These are phyloP conservation scores for Parauchenoglanis punctatus DNA, from an alignment of 2,797 vertebrate genomes.

Conservation along the genomic window DNA sequence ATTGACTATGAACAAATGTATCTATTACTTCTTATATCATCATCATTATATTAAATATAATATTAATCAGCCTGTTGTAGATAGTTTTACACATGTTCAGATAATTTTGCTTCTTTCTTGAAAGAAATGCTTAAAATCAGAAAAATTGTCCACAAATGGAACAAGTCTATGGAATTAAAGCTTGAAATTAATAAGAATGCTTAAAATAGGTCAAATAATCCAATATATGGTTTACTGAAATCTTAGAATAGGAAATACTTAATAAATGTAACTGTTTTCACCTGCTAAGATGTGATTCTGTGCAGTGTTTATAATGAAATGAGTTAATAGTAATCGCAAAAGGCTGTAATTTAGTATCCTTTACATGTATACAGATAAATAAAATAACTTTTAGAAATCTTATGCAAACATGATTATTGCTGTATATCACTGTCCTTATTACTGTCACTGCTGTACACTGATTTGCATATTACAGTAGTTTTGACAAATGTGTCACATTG, in stretches of 20 bases:
- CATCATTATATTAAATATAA: not conserved
- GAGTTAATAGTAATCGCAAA: not conserved
- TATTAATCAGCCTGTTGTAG: not conserved
- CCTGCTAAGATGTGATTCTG: not conserved
- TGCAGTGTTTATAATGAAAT: not conserved
- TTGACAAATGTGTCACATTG: conserved; percentile 4
- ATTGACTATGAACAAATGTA: not conserved
- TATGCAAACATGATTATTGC: conserved; percentile 21
- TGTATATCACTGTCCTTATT: not conserved
- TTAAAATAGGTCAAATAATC: not conserved
- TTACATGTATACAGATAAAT: conserved; percentile 24
- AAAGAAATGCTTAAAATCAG: not conserved
- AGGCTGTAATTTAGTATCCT: not conserved
- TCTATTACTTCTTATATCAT: not conserved
- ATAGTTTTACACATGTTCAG: too few species aligned
- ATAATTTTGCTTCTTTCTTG: not conserved
- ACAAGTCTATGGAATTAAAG: not conserved
- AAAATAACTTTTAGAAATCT: not conserved
- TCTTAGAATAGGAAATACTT: not conserved
- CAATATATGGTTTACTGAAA: not conserved
- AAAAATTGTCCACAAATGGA: not conserved
- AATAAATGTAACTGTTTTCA: not conserved
- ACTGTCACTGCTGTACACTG: not conserved
- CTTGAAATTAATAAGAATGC: not conserved
- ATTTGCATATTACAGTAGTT: conserved; percentile 16